Base-by-base conservation (phyloP, 1,140 invertebrate genomes). In the Colletes gigas region DNA sequence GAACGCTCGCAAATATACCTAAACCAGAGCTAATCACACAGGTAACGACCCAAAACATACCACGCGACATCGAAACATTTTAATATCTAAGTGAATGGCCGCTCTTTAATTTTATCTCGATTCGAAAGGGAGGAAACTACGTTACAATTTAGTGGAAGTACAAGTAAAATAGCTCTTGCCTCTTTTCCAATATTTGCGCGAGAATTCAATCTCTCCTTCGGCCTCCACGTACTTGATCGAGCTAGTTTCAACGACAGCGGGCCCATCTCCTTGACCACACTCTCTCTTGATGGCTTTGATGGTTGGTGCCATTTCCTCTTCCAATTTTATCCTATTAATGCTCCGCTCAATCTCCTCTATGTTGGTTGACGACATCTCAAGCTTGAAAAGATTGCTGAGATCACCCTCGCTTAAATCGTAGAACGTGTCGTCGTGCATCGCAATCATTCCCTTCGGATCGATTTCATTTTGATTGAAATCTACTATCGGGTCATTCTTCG, bases 261-360 rank as follows among this genome's bases (percentile, higher is more conserved):
- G 65, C 71, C 57, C 70, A 75, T 83, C 69, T 78, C 17, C 76
- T 83, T 88, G 66, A 19, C 72, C 65, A 12, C 17, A 54, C 52
- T 88, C 82, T 67, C 44, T 78, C 80, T 83, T 82, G 73, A 78
- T 78, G 8, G 62, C 67, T 79, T 59, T 82, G 80, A 81, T 52
- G 17, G 83, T 80, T 72, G 85, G 71, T 87, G 86, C 78, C 65
- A 80, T 77, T 82, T 85, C 81, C 78, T 89, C 87, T 73, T 90
- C 81, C 83, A 88, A 86, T 83, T 84, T 83, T 78, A 85, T 85
- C 78, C 86, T 87, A 81, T 85, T 87, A 80, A 90, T 88, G 72
- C 82, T 81, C 17, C 74, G 70, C 74, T 86, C 82, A 21, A 90
- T 89, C 80, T 90, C 85, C 41, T 82, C 59, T 50, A 74, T 66